These are phyloP conservation scores for Sitta europaea DNA, from an alignment of 2,113 vertebrate species.

Conservation along the genomic window DNA sequence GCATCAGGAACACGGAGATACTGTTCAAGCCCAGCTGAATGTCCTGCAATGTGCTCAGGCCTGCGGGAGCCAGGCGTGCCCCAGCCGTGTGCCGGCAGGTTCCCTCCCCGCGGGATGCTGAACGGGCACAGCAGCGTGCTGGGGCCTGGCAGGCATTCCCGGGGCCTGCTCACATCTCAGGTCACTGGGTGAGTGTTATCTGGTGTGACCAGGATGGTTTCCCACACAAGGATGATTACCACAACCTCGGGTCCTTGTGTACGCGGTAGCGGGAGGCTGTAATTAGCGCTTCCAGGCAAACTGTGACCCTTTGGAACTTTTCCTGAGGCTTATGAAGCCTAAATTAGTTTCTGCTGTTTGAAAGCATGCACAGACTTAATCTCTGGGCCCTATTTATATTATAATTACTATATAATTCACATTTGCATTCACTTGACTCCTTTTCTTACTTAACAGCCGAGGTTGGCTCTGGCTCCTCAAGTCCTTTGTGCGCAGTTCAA, in stretches of 20 bases:
- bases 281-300: slow-evolving; percentile 36
- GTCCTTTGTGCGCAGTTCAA: not conserved
- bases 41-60: not conserved
- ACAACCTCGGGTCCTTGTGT: not conserved
- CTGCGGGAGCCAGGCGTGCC: not conserved
- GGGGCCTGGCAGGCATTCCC: not conserved
- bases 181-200: slow-evolving; percentile 42
- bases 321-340: slow-evolving; percentile 13
- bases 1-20: not conserved
- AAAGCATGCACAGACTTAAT: slow-evolving; percentile 19
- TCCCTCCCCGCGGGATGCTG: not conserved
- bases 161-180: not conserved
- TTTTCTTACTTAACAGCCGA: not conserved
- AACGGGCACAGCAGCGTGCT: not conserved
- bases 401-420: slow-evolving; percentile 28
- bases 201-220: not conserved
- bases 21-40: accelerated
- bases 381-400: slow-evolving; percentile 15
- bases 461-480: not conserved
- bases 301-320: slow-evolving; percentile 45
- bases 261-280: not conserved
- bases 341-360: slow-evolving; percentile 18
- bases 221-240: not conserved
- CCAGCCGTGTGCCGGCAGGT: not conserved
- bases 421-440: slow-evolving; percentile 38